These are phyloP conservation scores for Drosophila kuntzei DNA, from an alignment of 2,888 invertebrate genomes.

Conservation along the genomic window DNA sequence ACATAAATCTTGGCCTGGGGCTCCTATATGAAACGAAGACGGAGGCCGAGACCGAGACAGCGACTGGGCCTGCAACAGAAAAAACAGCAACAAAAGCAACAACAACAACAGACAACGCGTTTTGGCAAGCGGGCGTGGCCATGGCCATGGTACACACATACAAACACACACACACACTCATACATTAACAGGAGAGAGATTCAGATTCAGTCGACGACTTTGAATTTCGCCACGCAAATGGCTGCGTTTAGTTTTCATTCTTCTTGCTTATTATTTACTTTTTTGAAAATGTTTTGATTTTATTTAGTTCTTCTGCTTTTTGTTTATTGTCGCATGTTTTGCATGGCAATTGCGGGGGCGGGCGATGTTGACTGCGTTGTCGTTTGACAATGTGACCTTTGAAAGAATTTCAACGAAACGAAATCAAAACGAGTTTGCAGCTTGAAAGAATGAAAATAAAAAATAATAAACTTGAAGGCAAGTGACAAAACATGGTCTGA, in stretches of 20 bases:
- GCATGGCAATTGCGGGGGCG: conserved; percentile 34
- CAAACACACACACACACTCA: conserved; percentile 17
- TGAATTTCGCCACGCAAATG: conserved; percentile 75
- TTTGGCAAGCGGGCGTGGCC: conserved; percentile 66
- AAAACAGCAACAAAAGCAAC: conserved; percentile 24
- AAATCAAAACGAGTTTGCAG: conserved; percentile 56
- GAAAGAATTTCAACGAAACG: conserved; percentile 61
- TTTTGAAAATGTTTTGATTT: conserved; percentile 42
- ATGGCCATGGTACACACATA: conserved; percentile 30
- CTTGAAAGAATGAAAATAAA: conserved; percentile 29
- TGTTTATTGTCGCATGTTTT: conserved; percentile 49
- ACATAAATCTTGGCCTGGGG: conserved; percentile 68
- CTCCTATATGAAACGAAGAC: conserved; percentile 25
- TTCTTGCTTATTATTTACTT: conserved; percentile 36
- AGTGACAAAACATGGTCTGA: conserved; percentile 47
- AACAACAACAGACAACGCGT: conserved; percentile 45
- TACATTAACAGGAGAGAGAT: conserved; percentile 27
- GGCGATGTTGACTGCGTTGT: conserved; percentile 21
- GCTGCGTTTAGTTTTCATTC: conserved; percentile 57
- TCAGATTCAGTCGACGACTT: conserved; percentile 48
- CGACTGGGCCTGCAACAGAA: conserved; percentile 17
- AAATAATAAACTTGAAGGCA: conserved; percentile 22
- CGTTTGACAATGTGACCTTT: conserved; percentile 64
- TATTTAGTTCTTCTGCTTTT: conserved; percentile 29
- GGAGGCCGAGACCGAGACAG: conserved; percentile 7